Conservation (phyloP, 2,888 invertebrate species). For the Geotrupes spiniger region DNA sequence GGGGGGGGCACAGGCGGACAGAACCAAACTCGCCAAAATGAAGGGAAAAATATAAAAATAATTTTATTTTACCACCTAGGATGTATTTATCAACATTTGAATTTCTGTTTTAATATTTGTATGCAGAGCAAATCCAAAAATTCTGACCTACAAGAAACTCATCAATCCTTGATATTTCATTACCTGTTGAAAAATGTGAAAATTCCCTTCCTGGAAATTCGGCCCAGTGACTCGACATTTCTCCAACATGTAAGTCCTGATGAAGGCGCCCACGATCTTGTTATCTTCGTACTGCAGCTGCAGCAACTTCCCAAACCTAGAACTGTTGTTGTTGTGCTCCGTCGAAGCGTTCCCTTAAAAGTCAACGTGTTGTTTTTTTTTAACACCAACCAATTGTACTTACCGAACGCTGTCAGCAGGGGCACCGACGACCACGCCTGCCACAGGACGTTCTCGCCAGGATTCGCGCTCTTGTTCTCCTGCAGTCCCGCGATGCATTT, state of each 20-base stretch:
- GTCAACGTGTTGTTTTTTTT: too few relatives aligned
- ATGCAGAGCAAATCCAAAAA: too few relatives aligned
- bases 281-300: constrained; percentile 43
- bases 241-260: constrained; percentile 48
- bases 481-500: constrained; percentile 40
- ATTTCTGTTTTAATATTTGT: constrained; percentile 2
- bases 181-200: constrained; percentile 49
- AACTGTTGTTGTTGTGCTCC: constrained; percentile 45
- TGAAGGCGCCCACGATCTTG: constrained; percentile 42
- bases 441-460: constrained; percentile 23
- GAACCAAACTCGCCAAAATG: too few relatives aligned
- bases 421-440: constrained; percentile 33
- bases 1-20: too few relatives aligned
- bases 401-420: constrained; percentile 36
- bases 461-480: constrained; percentile 18
- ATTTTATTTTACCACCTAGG: neutral
- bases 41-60: too few relatives aligned
- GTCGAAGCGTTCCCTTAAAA: constrained; percentile 48
- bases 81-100: neutral
- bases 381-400: constrained; percentile 28
- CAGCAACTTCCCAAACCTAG: constrained; percentile 49
- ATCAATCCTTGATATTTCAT: too few relatives aligned
- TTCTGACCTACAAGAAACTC: too few relatives aligned
- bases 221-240: constrained; percentile 46
- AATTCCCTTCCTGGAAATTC: constrained; percentile 40